Base-by-base conservation (phyloP, 2,113 vertebrate genomes). In the Aviceda subcristata region DNA sequence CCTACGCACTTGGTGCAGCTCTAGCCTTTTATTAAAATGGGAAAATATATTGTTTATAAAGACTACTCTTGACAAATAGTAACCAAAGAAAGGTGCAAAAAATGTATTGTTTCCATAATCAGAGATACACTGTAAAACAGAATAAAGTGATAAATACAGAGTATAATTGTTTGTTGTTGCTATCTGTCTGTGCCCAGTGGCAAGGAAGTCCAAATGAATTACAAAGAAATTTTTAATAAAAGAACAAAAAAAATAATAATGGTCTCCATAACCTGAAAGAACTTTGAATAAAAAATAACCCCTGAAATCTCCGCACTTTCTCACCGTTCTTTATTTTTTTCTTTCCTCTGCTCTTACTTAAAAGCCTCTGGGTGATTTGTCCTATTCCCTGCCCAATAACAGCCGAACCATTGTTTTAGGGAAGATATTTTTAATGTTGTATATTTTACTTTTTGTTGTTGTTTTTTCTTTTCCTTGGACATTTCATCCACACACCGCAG, bases 11-110 rank as follows among this genome's bases (percentile, higher is more conserved):
- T 88, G 94, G 77, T 90, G 94, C 41, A 95, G 90, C 86, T 95
- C 88, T 60, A 96, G 50, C n/a, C 57, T 98, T 98, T 98, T 98
- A 98, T 98, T 98, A 98, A 98, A 98, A 96, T 97, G 64, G 94
- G 86, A 97, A 98, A 98, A 98, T 97, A 97, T 98, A 98, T 97
- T 95, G 97, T 96, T 98, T 98, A 94, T 95, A 97, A 97, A 97
- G 59, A 69, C 91, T 94, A 85, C 71, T 91, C 75, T 72, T 97
- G 97, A 98, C 88, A 95, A 97, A 96, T 83, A 94, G 91, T 63
- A 96, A 96, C 78, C 79, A 95, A 94, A 97, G 91, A 62, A 91
- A 97, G 92, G 92, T 97, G 91, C 83, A 96, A 98, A 98, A 90
- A 98, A 98, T 97, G 95, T 97, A 97, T 98, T 97, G 94, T 97